A percentile compares a stretch with the other conserved stretches of the same genome.
phyloP scores from a whole-genome alignment of 2,888 invertebrate genomes.

The Aquatica leii region DNA sequence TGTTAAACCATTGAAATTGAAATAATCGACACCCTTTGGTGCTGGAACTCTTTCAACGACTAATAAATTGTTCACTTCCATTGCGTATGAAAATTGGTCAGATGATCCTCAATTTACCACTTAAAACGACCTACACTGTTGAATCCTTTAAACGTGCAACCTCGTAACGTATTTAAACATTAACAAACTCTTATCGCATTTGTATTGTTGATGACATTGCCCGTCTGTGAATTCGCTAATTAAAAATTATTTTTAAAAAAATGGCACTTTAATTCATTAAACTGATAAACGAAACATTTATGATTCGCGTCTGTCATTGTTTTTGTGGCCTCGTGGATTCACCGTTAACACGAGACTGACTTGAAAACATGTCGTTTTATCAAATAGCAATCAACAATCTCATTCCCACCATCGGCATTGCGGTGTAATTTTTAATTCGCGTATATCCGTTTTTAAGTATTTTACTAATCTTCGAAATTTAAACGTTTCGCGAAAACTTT shows the following conservation, averaged over 20 bases:
- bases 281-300: too few relatives aligned
- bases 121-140: constrained; percentile 41
- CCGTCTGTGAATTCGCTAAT: too few relatives aligned
- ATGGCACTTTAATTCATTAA: too few relatives aligned
- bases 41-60: constrained; percentile 37
- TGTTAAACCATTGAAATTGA: constrained; percentile 39
- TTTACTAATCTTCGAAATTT: too few relatives aligned
- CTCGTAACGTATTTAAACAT: constrained; percentile 28
- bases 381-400: constrained; percentile 37
- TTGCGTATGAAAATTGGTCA: constrained; percentile 40
- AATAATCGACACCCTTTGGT: constrained; percentile 29
- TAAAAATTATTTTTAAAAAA: too few relatives aligned
- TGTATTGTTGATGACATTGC: too few relatives aligned
- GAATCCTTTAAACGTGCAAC: constrained; percentile 30
- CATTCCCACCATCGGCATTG: constrained; percentile 31
- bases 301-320: neutral
- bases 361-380: constrained; percentile 37
- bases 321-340: constrained; percentile 21
- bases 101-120: constrained; percentile 42
- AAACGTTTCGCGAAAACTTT: too few relatives aligned
- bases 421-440: constrained; percentile 1
- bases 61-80: constrained; percentile 42
- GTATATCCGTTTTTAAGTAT: too few relatives aligned
- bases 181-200: constrained; percentile 18
- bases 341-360: constrained; percentile 33